phyloP scores from a whole-genome alignment of 2,113 vertebrate species.

The Polypterus senegalus region DNA sequence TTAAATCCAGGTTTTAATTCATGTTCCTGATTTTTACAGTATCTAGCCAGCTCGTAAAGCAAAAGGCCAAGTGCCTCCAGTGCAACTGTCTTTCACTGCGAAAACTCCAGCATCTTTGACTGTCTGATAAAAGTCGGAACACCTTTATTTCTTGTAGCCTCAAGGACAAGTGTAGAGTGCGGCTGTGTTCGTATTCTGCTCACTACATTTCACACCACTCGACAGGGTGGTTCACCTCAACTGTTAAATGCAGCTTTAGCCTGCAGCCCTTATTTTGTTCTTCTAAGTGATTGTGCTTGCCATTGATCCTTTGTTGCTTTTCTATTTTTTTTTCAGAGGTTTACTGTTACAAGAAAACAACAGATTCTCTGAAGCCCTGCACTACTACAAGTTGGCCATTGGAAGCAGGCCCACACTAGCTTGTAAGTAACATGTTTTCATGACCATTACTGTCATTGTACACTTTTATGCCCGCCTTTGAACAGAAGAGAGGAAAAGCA shows the following conservation, averaged over 20 bases:
- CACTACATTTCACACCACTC: neutral
- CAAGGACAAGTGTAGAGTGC: neutral
- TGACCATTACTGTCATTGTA: constrained; percentile 18
- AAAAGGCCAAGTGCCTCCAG: no score
- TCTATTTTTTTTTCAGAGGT: constrained; percentile 53
- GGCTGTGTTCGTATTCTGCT: neutral
- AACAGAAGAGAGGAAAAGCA: constrained; percentile 26
- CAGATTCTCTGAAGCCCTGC: constrained; percentile 85
- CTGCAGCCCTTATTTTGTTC: neutral
- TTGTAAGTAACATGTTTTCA: constrained; percentile 73
- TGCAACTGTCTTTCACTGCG: no score
- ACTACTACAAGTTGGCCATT: constrained; percentile 94
- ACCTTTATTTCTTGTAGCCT: neutral
- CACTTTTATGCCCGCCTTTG: constrained; percentile 14
- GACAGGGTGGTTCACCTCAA: neutral
- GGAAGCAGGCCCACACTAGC: constrained; percentile 93
- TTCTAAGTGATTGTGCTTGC: neutral
- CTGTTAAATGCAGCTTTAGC: neutral
- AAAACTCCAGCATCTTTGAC: neutral
- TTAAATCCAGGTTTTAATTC: no score
- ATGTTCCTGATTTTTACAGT: no score
- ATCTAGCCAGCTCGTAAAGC: no score
- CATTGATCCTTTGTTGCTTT: neutral
- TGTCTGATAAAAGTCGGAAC: neutral
- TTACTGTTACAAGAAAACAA: constrained; percentile 92